Percentiles rank a stretch among this genome's conserved stretches.
phyloP scores from a whole-genome alignment of 2,797 vertebrate genomes.

The Brachymystax lenok region DNA sequence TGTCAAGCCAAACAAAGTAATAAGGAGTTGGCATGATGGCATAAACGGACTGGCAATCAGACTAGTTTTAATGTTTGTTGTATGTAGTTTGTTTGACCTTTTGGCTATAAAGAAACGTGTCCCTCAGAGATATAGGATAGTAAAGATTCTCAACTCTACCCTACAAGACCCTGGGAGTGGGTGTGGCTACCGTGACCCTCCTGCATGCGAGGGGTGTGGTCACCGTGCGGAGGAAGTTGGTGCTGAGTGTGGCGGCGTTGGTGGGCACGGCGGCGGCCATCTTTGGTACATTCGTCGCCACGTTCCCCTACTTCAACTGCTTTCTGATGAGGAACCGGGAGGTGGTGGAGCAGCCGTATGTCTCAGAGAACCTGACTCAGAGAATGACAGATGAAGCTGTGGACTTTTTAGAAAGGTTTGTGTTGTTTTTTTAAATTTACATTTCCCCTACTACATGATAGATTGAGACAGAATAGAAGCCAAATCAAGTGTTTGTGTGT shows the following conservation, averaged over 20 bases:
- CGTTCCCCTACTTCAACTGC: constrained; percentile 83
- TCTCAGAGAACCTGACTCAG: constrained; percentile 81
- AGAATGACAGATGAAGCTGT: constrained; percentile 79
- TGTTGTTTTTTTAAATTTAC: neutral
- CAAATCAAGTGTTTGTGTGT: neutral
- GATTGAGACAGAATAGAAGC: neutral
- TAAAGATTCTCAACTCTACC: constrained; percentile 8
- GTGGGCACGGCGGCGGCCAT: neutral
- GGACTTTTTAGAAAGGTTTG: constrained; percentile 80
- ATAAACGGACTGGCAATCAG: neutral
- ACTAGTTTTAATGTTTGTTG: too few species aligned
- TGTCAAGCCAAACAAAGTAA: neutral
- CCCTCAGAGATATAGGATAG: neutral
- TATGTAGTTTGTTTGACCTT: too few species aligned
- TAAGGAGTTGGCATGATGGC: neutral
- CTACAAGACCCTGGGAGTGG: constrained; percentile 24
- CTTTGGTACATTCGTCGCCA: constrained; percentile 60
- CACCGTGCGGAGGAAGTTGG: constrained; percentile 31
- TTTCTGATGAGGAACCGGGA: constrained; percentile 80
- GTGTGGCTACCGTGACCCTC: constrained; percentile 52
- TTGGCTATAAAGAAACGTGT: too few species aligned
- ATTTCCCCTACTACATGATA: neutral
- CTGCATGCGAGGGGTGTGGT: constrained; percentile 59
- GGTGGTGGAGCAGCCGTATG: constrained; percentile 82
- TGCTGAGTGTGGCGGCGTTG: constrained; percentile 40